Evolutionary conservation across 2,888 invertebrate species (phyloP).

Genomic region (Metallyticus violacea): DNA sequence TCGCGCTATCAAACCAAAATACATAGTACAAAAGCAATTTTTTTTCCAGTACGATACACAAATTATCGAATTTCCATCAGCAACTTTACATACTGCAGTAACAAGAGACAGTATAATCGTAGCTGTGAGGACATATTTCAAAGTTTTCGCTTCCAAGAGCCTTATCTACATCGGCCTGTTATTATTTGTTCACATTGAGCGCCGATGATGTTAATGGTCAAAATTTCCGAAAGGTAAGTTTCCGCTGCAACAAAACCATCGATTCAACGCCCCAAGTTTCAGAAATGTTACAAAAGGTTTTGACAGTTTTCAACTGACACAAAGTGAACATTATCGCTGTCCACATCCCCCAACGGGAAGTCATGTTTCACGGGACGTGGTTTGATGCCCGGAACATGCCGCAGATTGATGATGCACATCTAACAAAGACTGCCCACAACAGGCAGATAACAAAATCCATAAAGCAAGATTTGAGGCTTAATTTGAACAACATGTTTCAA

Average conservation of each 20-base stretch:
- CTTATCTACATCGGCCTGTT: too few relatives aligned
- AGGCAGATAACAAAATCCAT: neutral
- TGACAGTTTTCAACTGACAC: neutral
- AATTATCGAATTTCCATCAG: too few relatives aligned
- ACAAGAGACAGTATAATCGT: too few relatives aligned
- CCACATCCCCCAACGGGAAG: neutral
- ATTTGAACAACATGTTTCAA: neutral
- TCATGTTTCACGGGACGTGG: neutral
- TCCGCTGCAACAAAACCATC: neutral
- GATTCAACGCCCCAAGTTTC: neutral
- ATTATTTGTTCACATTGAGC: neutral
- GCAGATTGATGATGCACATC: neutral
- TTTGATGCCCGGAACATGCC: neutral
- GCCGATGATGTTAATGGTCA: neutral
- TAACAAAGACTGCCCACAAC: neutral
- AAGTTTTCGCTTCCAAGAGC: too few relatives aligned
- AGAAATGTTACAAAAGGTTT: too few relatives aligned
- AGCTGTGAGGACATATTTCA: too few relatives aligned
- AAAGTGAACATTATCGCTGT: neutral
- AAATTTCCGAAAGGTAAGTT: neutral
- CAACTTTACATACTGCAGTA: too few relatives aligned
- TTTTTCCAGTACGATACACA: too few relatives aligned
- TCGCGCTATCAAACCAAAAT: too few relatives aligned
- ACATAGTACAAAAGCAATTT: too few relatives aligned
- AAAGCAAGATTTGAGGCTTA: neutral